phyloP scores from a whole-genome alignment of 2,888 invertebrate species.

The Kryphioiulus occultus region DNA sequence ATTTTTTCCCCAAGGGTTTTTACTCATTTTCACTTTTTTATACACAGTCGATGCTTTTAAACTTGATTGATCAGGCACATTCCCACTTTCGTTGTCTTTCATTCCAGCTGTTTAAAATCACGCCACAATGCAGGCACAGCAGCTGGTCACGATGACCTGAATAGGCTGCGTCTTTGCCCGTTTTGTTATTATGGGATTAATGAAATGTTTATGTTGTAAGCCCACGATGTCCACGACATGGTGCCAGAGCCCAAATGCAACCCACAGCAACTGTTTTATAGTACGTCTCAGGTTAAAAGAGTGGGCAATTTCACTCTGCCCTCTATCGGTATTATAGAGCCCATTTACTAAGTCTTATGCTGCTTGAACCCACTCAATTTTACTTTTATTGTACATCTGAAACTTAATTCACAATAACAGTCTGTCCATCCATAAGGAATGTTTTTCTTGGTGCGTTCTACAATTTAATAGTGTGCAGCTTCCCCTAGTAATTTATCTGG shows the following conservation, averaged over 20 bases:
- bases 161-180: neutral
- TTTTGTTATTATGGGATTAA: slow-evolving; percentile 19
- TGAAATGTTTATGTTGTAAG: slow-evolving; percentile 21
- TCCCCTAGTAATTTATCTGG: no score
- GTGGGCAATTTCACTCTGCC: no score
- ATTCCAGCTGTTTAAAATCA: slow-evolving; percentile 11
- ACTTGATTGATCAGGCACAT: neutral
- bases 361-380: no score
- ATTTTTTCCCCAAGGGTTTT: neutral
- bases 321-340: no score
- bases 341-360: no score
- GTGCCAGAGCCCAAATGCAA: neutral
- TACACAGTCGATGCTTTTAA: neutral
- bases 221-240: neutral
- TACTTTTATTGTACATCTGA: no score
- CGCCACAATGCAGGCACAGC: neutral
- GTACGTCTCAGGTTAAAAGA: no score
- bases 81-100: neutral
- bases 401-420: no score
- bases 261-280: no score
- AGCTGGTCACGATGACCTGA: slow-evolving; percentile 28
- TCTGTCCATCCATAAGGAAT: no score
- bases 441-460: no score
- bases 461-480: no score
- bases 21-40: neutral